Evolutionary conservation across 35 echinoderm and acorn worm genomes (phyloP).

Genomic region (Patiria miniata): DNA sequence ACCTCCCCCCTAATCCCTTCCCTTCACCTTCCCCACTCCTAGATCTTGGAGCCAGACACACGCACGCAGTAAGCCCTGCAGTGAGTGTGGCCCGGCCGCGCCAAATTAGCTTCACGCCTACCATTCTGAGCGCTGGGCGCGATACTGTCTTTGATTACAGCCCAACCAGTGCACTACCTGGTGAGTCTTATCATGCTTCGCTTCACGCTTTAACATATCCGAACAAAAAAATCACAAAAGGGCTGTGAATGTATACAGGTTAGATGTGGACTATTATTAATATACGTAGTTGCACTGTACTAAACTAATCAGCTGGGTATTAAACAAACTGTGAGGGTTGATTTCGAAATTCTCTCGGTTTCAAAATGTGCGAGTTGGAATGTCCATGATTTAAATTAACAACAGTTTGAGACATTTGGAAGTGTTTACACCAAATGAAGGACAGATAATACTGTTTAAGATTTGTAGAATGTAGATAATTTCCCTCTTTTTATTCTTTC

Average conservation of each 20-base stretch:
- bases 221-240: no score
- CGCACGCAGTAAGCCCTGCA: constrained; percentile 21
- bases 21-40: constrained; percentile 30
- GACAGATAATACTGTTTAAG: no score
- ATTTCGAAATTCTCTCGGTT: no score
- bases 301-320: not conserved
- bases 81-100: constrained; percentile 15
- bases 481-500: no score
- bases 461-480: no score
- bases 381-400: no score
- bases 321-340: no score
- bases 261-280: not conserved
- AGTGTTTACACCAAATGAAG: no score
- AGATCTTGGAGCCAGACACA: constrained; percentile 30
- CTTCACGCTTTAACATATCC: constrained; percentile 13
- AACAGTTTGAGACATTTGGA: no score
- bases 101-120: constrained; percentile 32
- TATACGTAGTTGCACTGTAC: not conserved
- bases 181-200: constrained; percentile 66
- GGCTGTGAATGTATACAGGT: not conserved
- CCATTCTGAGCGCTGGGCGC: constrained; percentile 41
- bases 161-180: constrained; percentile 58
- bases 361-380: no score
- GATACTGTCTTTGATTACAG: constrained; percentile 87
- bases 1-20: not conserved